These are phyloP conservation scores for Euwallacea similis DNA, from an alignment of 1,140 invertebrate species.

Conservation along the genomic window DNA sequence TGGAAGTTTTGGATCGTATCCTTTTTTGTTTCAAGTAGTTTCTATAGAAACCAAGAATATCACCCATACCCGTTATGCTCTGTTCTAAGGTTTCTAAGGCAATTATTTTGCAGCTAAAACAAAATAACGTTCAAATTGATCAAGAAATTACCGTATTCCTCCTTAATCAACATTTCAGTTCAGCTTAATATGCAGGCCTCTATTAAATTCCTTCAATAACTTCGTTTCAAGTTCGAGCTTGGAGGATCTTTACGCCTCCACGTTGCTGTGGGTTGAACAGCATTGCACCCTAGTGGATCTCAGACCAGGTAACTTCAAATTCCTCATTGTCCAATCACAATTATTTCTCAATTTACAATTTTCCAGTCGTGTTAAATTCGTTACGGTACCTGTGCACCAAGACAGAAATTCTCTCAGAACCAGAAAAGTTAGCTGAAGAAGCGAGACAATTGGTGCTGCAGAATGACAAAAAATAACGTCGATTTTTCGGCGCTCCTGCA, in stretches of 20 bases:
- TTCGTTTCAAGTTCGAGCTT: constrained; percentile 88
- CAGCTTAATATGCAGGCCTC: constrained; percentile 83
- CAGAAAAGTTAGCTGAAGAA: constrained; percentile 84
- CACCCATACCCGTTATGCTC: too few species aligned
- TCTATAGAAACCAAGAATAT: too few species aligned
- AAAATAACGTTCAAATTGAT: too few species aligned
- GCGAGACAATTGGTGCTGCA: constrained; percentile 58
- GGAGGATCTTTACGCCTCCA: constrained; percentile 90
- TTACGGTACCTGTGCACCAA: constrained; percentile 86
- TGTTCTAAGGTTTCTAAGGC: not conserved
- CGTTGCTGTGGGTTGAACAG: constrained; percentile 92
- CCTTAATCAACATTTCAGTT: constrained; percentile 64
- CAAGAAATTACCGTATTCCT: not conserved
- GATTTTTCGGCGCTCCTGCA: not conserved
- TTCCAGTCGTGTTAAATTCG: constrained; percentile 88
- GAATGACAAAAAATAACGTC: constrained; percentile 23
- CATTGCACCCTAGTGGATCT: constrained; percentile 92
- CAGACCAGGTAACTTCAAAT: constrained; percentile 73
- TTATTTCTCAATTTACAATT: constrained; percentile 7
- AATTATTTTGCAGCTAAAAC: not conserved
- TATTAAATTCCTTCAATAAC: constrained; percentile 87
- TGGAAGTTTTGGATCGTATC: constrained; percentile 99
- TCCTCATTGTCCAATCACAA: not conserved
- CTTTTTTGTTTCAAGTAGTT: constrained; percentile 50
- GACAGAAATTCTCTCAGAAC: constrained; percentile 90